These are phyloP conservation scores for Ptilodon capucinus DNA, from an alignment of 2,888 invertebrate species.

Conservation along the genomic window DNA sequence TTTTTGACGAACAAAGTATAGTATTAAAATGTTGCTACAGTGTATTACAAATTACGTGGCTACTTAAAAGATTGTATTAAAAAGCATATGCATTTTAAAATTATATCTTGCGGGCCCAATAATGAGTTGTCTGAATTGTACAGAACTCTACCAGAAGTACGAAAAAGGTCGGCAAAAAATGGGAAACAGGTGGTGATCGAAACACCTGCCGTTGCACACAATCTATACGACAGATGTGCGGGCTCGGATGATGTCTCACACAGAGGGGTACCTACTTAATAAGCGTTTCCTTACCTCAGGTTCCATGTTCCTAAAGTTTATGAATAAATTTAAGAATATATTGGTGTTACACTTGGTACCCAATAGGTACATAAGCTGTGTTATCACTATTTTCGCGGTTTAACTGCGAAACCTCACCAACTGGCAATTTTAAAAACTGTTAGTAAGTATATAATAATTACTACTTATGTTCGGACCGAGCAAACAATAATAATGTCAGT, in stretches of 20 bases:
- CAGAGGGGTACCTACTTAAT: conserved; percentile 1
- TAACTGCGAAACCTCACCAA: neutral
- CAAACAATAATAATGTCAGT: neutral
- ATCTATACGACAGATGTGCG: conserved; percentile 56
- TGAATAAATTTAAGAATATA: too few relatives aligned
- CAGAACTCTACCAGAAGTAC: conserved; percentile 27
- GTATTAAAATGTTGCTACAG: too few relatives aligned
- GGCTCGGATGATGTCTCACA: conserved; percentile 38
- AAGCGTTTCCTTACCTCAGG: too few relatives aligned
- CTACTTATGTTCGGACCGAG: neutral
- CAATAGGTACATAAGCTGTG: too few relatives aligned
- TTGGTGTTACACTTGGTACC: too few relatives aligned
- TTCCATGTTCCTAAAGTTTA: too few relatives aligned
- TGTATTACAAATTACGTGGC: too few relatives aligned
- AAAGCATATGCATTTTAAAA: conserved; percentile 3
- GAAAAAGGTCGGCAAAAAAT: conserved; percentile 58
- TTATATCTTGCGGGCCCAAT: conserved; percentile 12
- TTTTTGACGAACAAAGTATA: neutral
- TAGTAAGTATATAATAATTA: too few relatives aligned
- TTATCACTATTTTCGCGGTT: too few relatives aligned
- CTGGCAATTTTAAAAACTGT: neutral
- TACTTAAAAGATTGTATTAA: too few relatives aligned
- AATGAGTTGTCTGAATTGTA: conserved; percentile 29
- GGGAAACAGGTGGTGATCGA: conserved; percentile 64
- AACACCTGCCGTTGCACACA: conserved; percentile 56